phyloP scores from a whole-genome alignment of 1,140 invertebrate species.

The Drosophila serrata region DNA sequence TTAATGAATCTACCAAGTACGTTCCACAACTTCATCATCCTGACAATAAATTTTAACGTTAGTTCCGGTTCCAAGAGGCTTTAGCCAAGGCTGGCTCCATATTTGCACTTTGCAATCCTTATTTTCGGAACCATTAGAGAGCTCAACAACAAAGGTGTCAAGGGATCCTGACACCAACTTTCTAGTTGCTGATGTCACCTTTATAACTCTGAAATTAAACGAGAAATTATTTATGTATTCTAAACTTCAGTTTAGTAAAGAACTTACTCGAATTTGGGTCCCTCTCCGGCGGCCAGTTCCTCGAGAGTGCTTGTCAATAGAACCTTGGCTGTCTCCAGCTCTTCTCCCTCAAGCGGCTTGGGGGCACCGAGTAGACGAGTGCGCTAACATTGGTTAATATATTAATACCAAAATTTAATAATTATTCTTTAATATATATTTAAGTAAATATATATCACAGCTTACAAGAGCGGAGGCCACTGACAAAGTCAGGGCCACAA shows the following conservation, averaged over 20 bases:
- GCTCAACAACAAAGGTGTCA: background rate
- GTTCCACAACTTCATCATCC: slow-evolving; percentile 2
- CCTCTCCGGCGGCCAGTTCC: slow-evolving; percentile 51
- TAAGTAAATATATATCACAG: background rate
- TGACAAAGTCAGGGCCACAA: background rate
- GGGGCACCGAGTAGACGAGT: background rate
- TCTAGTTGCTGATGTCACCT: background rate
- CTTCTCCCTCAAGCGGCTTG: slow-evolving; percentile 27
- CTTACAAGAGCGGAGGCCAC: slow-evolving; percentile 1
- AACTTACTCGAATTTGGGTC: slow-evolving; percentile 50
- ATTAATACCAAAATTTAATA: background rate
- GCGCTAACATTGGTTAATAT: background rate
- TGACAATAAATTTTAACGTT: slow-evolving; percentile 7
- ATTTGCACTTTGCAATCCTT: slow-evolving; percentile 14
- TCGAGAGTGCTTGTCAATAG: slow-evolving; percentile 24
- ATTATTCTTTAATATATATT: no score
- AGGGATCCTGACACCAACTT: slow-evolving; percentile 1
- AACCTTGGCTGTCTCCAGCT: slow-evolving; percentile 31
- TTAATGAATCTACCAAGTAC: slow-evolving; percentile 1
- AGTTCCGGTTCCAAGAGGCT: background rate
- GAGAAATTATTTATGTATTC: no score
- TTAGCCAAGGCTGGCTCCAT: slow-evolving; percentile 4
- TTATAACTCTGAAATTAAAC: background rate
- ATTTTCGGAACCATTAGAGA: background rate
- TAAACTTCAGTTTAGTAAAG: no score